phyloP scores from a whole-genome alignment of 2,113 vertebrate genomes.

The Calidris pygmaea region DNA sequence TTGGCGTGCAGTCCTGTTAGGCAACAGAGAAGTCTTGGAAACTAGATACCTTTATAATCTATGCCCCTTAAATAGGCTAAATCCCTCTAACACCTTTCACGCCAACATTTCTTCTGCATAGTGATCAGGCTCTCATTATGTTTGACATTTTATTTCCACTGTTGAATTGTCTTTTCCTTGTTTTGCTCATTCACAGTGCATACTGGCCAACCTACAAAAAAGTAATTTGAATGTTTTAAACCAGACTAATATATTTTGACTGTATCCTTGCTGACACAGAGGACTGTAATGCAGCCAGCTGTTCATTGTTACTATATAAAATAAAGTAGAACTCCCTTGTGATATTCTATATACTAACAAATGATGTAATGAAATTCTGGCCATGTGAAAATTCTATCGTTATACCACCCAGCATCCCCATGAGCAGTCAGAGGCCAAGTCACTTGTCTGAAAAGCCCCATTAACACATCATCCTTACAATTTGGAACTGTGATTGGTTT shows the following conservation, averaged over 20 bases:
- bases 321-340: slow-evolving; percentile 48
- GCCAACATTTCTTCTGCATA: neutral
- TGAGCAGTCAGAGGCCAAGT: neutral
- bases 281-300: slow-evolving; percentile 47
- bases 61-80: slow-evolving; percentile 17
- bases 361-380: slow-evolving; percentile 50
- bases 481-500: neutral
- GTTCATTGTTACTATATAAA: slow-evolving; percentile 54
- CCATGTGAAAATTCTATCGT: slow-evolving; percentile 40
- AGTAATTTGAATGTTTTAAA: slow-evolving; percentile 40
- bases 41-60: neutral
- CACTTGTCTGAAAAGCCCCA: neutral
- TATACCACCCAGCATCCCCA: neutral
- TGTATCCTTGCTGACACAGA: slow-evolving; percentile 27
- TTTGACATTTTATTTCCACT: slow-evolving; percentile 61
- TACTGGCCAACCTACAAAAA: slow-evolving; percentile 39
- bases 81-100: slow-evolving; percentile 27
- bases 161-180: slow-evolving; percentile 21
- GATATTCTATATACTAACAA: slow-evolving; percentile 48
- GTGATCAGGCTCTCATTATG: slow-evolving; percentile 5
- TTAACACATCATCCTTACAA: neutral
- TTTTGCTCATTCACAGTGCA: neutral
- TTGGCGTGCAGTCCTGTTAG: neutral
- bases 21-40: neutral
- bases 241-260: slow-evolving; percentile 59